A percentile compares a stretch with the other conserved stretches of the same genome.
These are phyloP conservation scores for Erebia palarica DNA, from an alignment of 2,888 invertebrate genomes.

Conservation along the genomic window DNA sequence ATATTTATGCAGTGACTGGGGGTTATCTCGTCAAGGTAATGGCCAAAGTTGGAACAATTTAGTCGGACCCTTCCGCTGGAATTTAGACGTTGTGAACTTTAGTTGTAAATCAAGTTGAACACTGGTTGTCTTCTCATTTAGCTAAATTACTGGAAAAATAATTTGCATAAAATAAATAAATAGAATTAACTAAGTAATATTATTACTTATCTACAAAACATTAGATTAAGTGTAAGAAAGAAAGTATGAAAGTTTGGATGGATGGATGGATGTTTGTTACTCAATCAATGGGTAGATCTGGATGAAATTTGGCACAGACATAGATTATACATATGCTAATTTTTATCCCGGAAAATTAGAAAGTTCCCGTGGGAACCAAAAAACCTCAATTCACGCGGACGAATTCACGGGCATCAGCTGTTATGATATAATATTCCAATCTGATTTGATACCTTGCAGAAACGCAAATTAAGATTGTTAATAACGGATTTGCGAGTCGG, in stretches of 20 bases:
- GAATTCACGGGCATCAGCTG: too few relatives aligned
- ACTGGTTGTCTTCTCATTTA: conserved; percentile 34
- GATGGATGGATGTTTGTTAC: too few relatives aligned
- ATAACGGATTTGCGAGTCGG: background rate
- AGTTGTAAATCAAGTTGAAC: conserved; percentile 40
- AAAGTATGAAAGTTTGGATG: too few relatives aligned
- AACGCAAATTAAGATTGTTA: background rate
- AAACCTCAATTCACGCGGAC: too few relatives aligned
- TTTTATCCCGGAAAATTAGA: too few relatives aligned
- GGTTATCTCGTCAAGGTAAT: conserved; percentile 34
- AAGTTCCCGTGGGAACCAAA: too few relatives aligned
- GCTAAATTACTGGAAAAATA: conserved; percentile 15
- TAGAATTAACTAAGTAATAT: background rate
- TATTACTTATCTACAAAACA: too few relatives aligned
- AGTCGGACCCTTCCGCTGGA: conserved; percentile 26
- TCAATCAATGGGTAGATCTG: too few relatives aligned
- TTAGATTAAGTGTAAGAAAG: too few relatives aligned
- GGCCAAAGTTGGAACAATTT: conserved; percentile 35
- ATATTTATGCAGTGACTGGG: conserved; percentile 30
- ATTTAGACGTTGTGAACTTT: conserved; percentile 38
- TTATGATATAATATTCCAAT: too few relatives aligned
- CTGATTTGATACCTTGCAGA: background rate
- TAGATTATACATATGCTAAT: too few relatives aligned
- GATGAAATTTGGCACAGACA: too few relatives aligned
- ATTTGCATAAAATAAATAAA: conserved; percentile 1